phyloP scores from a whole-genome alignment of 2,797 vertebrate species.

The Chloroceryle amazona region DNA sequence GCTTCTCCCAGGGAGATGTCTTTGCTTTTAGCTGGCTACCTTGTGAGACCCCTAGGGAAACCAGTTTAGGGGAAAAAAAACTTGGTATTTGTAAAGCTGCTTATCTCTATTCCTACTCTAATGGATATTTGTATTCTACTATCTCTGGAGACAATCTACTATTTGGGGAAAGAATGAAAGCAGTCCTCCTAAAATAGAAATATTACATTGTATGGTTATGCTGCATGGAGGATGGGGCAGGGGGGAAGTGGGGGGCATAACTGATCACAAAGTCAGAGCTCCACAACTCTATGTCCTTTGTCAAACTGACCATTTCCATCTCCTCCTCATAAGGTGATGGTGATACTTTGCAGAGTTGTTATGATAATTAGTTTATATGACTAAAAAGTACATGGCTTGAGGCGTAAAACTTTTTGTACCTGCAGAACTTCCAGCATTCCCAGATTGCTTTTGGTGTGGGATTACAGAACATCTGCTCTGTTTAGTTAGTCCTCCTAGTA shows the following conservation, averaged over 20 bases:
- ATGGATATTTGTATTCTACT: constrained; percentile 18
- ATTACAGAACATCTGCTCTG: constrained; percentile 61
- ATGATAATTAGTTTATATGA: constrained; percentile 2
- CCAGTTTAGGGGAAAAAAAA: background rate
- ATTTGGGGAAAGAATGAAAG: constrained; percentile 39
- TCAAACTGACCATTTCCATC: background rate
- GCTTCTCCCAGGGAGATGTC: background rate
- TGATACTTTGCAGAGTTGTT: background rate
- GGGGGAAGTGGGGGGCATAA: background rate
- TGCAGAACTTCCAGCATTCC: constrained; percentile 16
- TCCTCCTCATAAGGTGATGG: background rate
- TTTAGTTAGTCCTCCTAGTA: constrained; percentile 13
- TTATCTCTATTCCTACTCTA: background rate
- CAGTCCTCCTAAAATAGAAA: constrained; percentile 12
- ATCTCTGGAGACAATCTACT: constrained; percentile 21
- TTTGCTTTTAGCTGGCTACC: background rate
- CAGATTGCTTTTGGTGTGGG: constrained; percentile 35
- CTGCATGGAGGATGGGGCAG: background rate
- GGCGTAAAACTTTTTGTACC: constrained; percentile 43
- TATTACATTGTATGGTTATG: background rate
- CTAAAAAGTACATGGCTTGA: background rate
- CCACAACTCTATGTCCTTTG: background rate
- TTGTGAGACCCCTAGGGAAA: background rate
- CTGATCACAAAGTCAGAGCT: background rate
- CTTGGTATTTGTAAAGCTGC: background rate